A percentile compares a stretch with the other conserved stretches of the same genome.
Evolutionary conservation across 2,113 vertebrate species (phyloP).

Genomic region (Heliornis fulica): DNA sequence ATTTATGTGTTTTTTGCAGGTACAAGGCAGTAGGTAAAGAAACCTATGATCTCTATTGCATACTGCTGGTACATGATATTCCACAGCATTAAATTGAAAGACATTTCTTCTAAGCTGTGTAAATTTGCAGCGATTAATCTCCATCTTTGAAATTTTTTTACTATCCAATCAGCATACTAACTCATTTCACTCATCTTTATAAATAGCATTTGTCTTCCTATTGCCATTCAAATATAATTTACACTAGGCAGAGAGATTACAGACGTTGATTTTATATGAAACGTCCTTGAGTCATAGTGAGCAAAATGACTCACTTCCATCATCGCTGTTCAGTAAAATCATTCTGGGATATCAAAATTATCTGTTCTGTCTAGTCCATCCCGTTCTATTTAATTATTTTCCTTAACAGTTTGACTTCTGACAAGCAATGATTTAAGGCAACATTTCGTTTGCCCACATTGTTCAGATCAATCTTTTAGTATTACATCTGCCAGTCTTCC

Average conservation of each 20-base stretch:
- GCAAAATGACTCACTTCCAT: conserved; percentile 58
- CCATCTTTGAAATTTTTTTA: background rate
- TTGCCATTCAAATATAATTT: conserved; percentile 63
- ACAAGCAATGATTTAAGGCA: background rate
- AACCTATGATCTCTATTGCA: background rate
- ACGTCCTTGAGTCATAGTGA: conserved; percentile 28
- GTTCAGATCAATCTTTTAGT: background rate
- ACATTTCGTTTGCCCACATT: background rate
- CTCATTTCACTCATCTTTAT: conserved; percentile 57
- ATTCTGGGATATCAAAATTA: conserved; percentile 40
- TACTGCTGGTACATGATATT: background rate
- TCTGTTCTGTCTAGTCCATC: conserved; percentile 8
- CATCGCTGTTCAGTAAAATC: background rate
- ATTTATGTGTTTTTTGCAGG: background rate
- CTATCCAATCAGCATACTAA: conserved; percentile 13
- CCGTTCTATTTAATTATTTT: background rate
- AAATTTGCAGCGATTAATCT: conserved; percentile 35
- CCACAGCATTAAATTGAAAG: background rate
- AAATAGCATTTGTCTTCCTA: conserved; percentile 59
- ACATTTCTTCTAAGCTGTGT: background rate
- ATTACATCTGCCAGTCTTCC: background rate
- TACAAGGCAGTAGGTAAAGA: background rate
- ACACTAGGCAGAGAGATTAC: conserved; percentile 33
- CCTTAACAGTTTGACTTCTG: background rate
- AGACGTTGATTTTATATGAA: conserved; percentile 53